phyloP scores from a whole-genome alignment of 2,113 vertebrate species.

The Entelurus aequoreus region DNA sequence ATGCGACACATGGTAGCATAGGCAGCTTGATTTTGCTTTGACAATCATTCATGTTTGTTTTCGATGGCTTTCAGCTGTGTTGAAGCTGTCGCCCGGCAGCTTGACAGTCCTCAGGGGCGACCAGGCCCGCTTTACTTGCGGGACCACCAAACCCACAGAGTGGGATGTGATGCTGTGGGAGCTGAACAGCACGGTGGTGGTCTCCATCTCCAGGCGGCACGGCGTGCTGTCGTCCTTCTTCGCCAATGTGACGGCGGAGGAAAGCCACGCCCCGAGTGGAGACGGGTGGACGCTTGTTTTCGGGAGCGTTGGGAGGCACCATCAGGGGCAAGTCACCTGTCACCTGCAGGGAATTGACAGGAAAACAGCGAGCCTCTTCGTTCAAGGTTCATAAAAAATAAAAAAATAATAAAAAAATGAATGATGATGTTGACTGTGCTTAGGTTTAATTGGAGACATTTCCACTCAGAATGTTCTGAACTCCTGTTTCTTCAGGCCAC shows the following conservation, averaged over 20 bases:
- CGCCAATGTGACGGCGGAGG: conserved; percentile 58
- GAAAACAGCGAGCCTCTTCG: conserved; percentile 66
- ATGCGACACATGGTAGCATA: too few relatives aligned
- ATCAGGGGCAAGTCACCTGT: conserved; percentile 76
- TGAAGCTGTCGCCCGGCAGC: conserved; percentile 45
- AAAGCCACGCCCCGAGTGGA: neutral
- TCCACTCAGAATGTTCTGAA: too few relatives aligned
- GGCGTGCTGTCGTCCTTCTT: conserved; percentile 53
- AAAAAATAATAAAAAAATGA: too few relatives aligned
- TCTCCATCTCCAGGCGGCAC: conserved; percentile 58
- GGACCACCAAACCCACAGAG: conserved; percentile 21
- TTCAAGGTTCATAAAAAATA: conserved; percentile 78
- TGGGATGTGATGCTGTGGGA: conserved; percentile 83
- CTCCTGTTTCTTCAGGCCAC: too few relatives aligned
- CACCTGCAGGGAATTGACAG: conserved; percentile 61
- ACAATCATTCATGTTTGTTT: neutral
- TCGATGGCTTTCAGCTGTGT: conserved; percentile 4
- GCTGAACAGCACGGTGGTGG: conserved; percentile 41
- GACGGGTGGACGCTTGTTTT: conserved; percentile 76
- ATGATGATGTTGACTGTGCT: too few relatives aligned
- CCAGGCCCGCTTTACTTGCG: conserved; percentile 78
- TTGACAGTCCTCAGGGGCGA: conserved; percentile 69
- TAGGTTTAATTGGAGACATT: too few relatives aligned
- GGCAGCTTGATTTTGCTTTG: too few relatives aligned
- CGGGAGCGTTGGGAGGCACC: conserved; percentile 40